Conservation (phyloP, 2,113 vertebrate genomes). For the Anolis sagrei region DNA sequence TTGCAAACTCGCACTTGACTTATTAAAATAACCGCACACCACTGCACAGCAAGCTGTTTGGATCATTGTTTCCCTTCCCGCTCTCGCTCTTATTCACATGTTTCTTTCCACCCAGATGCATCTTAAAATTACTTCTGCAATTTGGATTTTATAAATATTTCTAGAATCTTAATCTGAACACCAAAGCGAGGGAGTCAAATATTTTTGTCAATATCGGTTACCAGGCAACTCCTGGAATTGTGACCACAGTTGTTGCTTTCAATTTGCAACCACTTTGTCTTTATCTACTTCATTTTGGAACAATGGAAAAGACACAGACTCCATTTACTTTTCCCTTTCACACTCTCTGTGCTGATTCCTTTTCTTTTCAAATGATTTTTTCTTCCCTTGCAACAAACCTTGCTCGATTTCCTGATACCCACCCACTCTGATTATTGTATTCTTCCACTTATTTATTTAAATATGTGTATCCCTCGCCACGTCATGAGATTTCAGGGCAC, state of each 20-base stretch:
- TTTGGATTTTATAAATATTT: conserved; percentile 3
- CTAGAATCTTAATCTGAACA: conserved; percentile 9
- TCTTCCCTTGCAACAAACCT: neutral
- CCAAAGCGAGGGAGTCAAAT: conserved; percentile 21
- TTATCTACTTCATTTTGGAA: conserved; percentile 14
- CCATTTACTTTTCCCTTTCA: conserved; percentile 42
- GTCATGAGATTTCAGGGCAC: too few relatives aligned
- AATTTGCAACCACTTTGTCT: conserved; percentile 34
- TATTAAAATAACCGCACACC: neutral
- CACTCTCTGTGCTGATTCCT: neutral
- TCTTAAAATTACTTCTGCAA: conserved; percentile 31
- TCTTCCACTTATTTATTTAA: too few relatives aligned
- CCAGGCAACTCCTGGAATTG: conserved; percentile 12
- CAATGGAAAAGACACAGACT: neutral
- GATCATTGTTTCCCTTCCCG: neutral
- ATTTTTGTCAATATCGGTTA: conserved; percentile 35
- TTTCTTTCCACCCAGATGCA: neutral
- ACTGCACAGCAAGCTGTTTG: neutral
- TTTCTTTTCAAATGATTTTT: neutral
- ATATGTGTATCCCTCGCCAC: too few relatives aligned
- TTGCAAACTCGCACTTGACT: neutral
- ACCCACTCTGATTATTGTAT: conserved; percentile 30
- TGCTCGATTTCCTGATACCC: conserved; percentile 18
- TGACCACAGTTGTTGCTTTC: conserved; percentile 1
- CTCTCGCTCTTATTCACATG: neutral